A percentile compares a stretch with the other conserved stretches of the same genome.
Conservation (phyloP, 2,797 vertebrate genomes). For the Enteromius paludinosus region DNA sequence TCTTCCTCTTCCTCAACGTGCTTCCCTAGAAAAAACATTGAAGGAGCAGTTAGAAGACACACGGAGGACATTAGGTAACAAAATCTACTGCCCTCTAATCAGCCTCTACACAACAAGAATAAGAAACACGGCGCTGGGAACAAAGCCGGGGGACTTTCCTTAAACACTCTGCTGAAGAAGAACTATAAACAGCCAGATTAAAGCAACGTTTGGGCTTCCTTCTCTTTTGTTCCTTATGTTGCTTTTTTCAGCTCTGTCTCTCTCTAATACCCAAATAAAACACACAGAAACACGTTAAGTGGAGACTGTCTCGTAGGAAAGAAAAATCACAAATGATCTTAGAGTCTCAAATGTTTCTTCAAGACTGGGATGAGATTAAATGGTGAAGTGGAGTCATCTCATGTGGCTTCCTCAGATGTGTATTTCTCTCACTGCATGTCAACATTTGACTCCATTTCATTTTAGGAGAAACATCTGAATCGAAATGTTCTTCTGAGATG, state of each 20-base stretch:
- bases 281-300: constrained; percentile 16
- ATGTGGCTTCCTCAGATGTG: background rate
- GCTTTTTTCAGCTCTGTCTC: constrained; percentile 4
- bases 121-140: constrained; percentile 57
- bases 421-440: background rate
- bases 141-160: constrained; percentile 72
- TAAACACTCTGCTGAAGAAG: constrained; percentile 68
- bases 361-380: constrained; percentile 3
- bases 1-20: constrained; percentile 94
- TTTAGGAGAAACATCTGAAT: background rate
- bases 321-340: background rate
- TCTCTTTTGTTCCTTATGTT: constrained; percentile 44
- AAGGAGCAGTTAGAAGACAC: constrained; percentile 54
- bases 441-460: constrained; percentile 7
- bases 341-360: constrained; percentile 2
- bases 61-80: constrained; percentile 41
- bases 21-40: constrained; percentile 83
- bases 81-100: background rate
- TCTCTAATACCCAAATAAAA: constrained; percentile 16
- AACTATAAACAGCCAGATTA: constrained; percentile 81
- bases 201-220: constrained; percentile 71
- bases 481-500: background rate
- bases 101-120: background rate
- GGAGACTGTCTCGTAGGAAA: background rate
- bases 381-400: background rate